Percentiles rank a stretch among this genome's conserved stretches.
These are phyloP conservation scores for Mythimna impura DNA, from an alignment of 2,888 invertebrate genomes.

Conservation along the genomic window DNA sequence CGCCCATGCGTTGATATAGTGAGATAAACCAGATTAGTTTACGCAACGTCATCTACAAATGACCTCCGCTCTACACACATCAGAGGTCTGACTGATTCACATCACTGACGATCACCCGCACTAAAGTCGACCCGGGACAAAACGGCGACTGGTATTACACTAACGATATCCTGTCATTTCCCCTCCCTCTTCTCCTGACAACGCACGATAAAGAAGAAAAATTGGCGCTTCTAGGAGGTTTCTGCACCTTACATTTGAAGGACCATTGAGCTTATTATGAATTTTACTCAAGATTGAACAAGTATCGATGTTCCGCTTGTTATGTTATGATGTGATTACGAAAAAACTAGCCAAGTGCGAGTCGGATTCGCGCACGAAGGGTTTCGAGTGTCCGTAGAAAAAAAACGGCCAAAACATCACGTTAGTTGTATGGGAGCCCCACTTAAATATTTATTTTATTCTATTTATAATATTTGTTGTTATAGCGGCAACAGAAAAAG, in stretches of 20 bases:
- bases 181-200: background rate
- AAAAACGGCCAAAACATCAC: too few relatives aligned
- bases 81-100: too few relatives aligned
- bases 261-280: conserved; percentile 60
- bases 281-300: conserved; percentile 48
- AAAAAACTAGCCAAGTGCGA: too few relatives aligned
- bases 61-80: background rate
- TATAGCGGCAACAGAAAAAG: too few relatives aligned
- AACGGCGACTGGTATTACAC: conserved; percentile 13
- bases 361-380: too few relatives aligned
- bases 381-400: too few relatives aligned
- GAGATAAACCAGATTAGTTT: background rate
- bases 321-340: background rate
- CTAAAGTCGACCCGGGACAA: background rate
- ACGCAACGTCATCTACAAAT: conserved; percentile 4
- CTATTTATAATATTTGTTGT: too few relatives aligned
- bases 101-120: background rate
- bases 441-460: too few relatives aligned
- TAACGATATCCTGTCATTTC: conserved; percentile 31
- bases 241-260: conserved; percentile 55
- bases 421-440: too few relatives aligned
- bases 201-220: conserved; percentile 60
- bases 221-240: conserved; percentile 61
- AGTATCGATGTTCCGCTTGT: conserved; percentile 33
- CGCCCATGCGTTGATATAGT: too few relatives aligned